These are phyloP conservation scores for Steinernema khuongi DNA, from an alignment of 1,140 invertebrate genomes.

Conservation along the genomic window DNA sequence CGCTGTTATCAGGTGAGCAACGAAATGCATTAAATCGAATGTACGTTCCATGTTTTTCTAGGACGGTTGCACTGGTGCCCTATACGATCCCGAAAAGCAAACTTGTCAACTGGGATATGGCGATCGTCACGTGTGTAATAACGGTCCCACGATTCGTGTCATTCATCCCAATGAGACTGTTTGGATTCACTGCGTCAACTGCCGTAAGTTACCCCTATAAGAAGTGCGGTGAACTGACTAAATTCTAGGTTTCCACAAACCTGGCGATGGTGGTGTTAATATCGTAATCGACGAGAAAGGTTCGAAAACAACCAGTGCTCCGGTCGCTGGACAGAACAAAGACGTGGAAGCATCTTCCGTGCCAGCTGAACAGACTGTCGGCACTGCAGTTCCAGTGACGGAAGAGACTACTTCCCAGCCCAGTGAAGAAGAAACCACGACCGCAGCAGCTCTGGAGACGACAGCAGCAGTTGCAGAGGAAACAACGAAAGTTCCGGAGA, in stretches of 20 bases:
- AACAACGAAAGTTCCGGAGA: not conserved
- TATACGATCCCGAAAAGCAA: conserved; percentile 30
- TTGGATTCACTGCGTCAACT: conserved; percentile 34
- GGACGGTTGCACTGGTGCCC: conserved; percentile 37
- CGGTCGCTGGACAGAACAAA: not conserved
- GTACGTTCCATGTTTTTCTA: not conserved
- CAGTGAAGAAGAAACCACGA: conserved; percentile 23
- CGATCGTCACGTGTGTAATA: conserved; percentile 27
- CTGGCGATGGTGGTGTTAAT: conserved; percentile 17
- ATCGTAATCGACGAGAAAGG: not conserved
- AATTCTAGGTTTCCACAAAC: conserved; percentile 30
- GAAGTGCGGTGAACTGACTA: not conserved
- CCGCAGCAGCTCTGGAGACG: not conserved
- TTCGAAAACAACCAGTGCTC: not conserved
- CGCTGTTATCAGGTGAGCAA: conserved; percentile 29
- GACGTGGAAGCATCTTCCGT: conserved; percentile 1
- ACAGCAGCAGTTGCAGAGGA: conserved; percentile 11
- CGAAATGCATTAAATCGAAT: not conserved
- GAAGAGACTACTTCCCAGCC: conserved; percentile 17
- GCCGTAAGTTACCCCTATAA: conserved; percentile 16
- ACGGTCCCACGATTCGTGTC: conserved; percentile 8
- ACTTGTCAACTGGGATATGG: conserved; percentile 31
- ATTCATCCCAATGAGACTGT: conserved; percentile 21
- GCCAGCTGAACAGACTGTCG: not conserved
- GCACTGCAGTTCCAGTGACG: not conserved